phyloP scores from a whole-genome alignment of 2,113 vertebrate genomes.

The Oncorhynchus nerka region DNA sequence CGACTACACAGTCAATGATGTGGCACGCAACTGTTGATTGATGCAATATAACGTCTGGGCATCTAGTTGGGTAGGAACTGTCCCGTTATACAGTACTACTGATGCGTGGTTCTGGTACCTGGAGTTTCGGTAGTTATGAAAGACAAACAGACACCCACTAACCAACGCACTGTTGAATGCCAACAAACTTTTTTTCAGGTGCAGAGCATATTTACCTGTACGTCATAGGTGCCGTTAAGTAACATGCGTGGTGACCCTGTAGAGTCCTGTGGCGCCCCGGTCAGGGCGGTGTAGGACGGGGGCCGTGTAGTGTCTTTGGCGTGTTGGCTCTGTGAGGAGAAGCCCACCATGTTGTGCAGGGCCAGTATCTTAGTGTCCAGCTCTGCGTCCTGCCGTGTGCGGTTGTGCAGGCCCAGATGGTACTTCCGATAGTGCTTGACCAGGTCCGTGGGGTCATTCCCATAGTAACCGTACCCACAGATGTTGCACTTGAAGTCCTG shows the following conservation, averaged over 20 bases:
- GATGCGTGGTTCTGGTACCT: too few species aligned
- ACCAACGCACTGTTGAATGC: too few species aligned
- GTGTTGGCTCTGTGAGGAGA: slow-evolving; percentile 75
- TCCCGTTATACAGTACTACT: too few species aligned
- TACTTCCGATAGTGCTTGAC: slow-evolving; percentile 99
- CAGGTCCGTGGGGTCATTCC: slow-evolving; percentile 98
- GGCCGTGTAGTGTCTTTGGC: slow-evolving; percentile 84
- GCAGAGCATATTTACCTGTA: slow-evolving; percentile 59
- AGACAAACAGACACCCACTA: too few species aligned
- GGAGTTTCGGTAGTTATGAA: too few species aligned
- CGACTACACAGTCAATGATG: too few species aligned
- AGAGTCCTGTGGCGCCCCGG: slow-evolving; percentile 77
- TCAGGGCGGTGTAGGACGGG: slow-evolving; percentile 76
- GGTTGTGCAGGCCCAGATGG: slow-evolving; percentile 99
- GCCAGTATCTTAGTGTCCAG: slow-evolving; percentile 98
- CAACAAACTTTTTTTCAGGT: too few species aligned
- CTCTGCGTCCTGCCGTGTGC: slow-evolving; percentile 96
- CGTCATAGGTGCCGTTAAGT: slow-evolving; percentile 95
- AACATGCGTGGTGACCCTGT: slow-evolving; percentile 81
- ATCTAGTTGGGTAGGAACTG: too few species aligned
- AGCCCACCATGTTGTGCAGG: slow-evolving; percentile 98
- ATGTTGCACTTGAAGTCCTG: slow-evolving; percentile 99
- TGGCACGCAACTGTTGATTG: too few species aligned
- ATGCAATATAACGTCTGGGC: too few species aligned
- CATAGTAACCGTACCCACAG: slow-evolving; percentile 99